These are phyloP conservation scores for Anticlea derivata DNA, from an alignment of 2,888 invertebrate species.

Conservation along the genomic window DNA sequence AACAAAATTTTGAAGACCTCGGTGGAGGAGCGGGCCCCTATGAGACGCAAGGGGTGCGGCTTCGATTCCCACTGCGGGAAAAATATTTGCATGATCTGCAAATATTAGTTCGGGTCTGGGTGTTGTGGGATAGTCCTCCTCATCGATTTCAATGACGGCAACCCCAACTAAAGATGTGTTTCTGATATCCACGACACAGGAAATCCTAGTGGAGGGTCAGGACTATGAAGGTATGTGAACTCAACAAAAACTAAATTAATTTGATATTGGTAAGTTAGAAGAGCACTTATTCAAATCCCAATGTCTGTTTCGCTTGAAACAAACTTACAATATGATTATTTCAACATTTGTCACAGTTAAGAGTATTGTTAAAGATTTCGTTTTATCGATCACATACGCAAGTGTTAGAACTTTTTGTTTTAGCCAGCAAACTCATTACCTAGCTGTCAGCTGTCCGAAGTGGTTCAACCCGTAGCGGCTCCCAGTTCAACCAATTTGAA, in stretches of 20 bases:
- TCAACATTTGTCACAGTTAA: constrained; percentile 17
- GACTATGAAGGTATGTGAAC: no score
- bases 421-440: constrained; percentile 64
- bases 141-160: no score
- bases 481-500: constrained; percentile 38
- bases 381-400: constrained; percentile 24
- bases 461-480: constrained; percentile 22
- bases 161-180: no score
- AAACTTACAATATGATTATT: constrained; percentile 19
- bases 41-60: no score
- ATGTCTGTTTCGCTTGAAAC: neutral
- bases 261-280: neutral
- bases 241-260: constrained; percentile 17
- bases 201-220: no score
- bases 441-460: constrained; percentile 63
- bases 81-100: no score
- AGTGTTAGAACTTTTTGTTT: constrained; percentile 48
- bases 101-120: no score
- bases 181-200: no score
- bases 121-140: no score
- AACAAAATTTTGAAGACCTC: no score
- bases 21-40: no score
- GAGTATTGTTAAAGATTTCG: constrained; percentile 17
- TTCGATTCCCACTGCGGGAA: no score
- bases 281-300: constrained; percentile 10